Conservation (phyloP, 1,140 invertebrate genomes). For the Camponotus pennsylvanicus region DNA sequence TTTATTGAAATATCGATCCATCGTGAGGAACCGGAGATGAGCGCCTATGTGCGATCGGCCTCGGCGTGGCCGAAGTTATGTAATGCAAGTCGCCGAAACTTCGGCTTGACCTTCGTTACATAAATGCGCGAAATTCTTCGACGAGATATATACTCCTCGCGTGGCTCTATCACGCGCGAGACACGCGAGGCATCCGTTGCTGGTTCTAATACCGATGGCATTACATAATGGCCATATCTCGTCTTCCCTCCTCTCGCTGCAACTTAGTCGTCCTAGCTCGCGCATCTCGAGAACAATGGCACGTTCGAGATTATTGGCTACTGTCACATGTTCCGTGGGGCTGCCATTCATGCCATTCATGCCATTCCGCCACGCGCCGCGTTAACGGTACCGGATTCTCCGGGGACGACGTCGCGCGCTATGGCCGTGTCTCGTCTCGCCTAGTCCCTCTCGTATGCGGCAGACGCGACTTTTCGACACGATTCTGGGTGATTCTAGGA, state of each 20-base stretch:
- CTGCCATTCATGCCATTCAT: not conserved
- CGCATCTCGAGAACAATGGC: constrained; percentile 22
- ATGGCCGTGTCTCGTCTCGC: no score
- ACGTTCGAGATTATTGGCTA: constrained; percentile 41
- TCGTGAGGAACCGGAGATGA: constrained; percentile 56
- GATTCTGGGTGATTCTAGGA: not conserved
- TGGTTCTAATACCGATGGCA: constrained; percentile 3
- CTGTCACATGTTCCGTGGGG: constrained; percentile 67
- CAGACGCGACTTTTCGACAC: not conserved
- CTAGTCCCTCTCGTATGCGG: not conserved
- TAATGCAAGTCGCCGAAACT: constrained; percentile 75
- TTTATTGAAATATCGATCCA: constrained; percentile 83
- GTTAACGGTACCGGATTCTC: not conserved
- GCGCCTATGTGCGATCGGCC: constrained; percentile 18
- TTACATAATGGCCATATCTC: constrained; percentile 76
- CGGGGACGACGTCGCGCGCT: not conserved
- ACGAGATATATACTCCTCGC: no score
- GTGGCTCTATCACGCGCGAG: not conserved
- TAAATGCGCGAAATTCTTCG: constrained; percentile 70
- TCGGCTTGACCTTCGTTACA: constrained; percentile 68
- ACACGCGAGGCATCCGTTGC: not conserved
- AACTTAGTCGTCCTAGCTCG: not conserved
- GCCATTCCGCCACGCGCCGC: not conserved
- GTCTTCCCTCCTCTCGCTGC: not conserved
- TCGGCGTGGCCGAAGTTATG: constrained; percentile 59